A percentile compares a stretch with the other conserved stretches of the same genome.
phyloP scores from a whole-genome alignment of 2,888 invertebrate genomes.

The Ischnura elegans region DNA sequence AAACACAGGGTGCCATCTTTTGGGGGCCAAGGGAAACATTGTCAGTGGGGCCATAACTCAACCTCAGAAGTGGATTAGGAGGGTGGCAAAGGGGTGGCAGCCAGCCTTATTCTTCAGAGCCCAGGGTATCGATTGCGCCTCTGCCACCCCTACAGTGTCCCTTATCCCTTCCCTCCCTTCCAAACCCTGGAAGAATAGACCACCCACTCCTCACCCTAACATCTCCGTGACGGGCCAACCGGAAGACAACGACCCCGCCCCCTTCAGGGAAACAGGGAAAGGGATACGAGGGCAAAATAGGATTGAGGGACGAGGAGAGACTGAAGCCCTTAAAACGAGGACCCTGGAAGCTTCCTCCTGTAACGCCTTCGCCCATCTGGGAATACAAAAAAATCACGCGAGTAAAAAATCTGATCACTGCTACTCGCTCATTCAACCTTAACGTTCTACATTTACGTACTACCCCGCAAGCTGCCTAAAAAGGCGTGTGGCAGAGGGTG shows the following conservation, averaged over 20 bases:
- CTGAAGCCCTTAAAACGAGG: not conserved
- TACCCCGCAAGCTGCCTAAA: no score
- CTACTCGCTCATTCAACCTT: no score
- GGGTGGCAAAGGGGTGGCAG: not conserved
- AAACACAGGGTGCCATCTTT: slow-evolving; percentile 1
- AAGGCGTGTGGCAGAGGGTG: no score
- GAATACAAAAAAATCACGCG: no score
- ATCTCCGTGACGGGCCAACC: slow-evolving; percentile 9
- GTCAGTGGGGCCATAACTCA: slow-evolving; percentile 3
- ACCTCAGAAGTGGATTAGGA: not conserved
- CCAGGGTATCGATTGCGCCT: slow-evolving; percentile 11
- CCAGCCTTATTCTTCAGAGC: not conserved
- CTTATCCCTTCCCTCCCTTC: not conserved
- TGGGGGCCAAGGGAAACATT: not conserved
- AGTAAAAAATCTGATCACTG: no score
- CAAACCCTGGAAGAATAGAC: not conserved
- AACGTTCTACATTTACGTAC: no score
- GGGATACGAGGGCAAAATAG: not conserved
- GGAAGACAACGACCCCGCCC: slow-evolving; percentile 34
- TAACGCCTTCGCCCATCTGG: not conserved
- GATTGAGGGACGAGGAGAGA: not conserved
- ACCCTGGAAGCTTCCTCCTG: not conserved
- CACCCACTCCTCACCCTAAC: not conserved
- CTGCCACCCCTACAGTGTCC: not conserved
- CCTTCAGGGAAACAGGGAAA: not conserved